phyloP scores from a whole-genome alignment of 2,888 invertebrate genomes.

The Caenorhabditis sp. region DNA sequence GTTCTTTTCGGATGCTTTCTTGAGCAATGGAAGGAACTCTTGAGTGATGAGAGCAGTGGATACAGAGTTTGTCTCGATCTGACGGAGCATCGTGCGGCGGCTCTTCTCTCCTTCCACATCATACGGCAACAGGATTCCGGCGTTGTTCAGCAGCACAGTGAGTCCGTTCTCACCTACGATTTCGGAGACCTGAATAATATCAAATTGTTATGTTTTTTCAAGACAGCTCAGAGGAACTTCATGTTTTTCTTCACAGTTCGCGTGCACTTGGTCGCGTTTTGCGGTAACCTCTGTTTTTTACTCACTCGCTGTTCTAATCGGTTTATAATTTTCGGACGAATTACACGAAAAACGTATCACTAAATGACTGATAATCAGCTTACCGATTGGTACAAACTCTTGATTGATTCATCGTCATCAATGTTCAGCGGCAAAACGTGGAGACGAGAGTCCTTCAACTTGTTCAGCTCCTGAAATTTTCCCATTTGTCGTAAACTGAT shows the following conservation, averaged over 20 bases:
- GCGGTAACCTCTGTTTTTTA: too few species aligned
- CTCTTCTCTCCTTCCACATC: slow-evolving; percentile 53
- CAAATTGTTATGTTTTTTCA: too few species aligned
- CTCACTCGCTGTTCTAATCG: too few species aligned
- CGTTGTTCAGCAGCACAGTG: slow-evolving; percentile 63
- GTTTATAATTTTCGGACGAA: not conserved
- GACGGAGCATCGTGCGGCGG: slow-evolving; percentile 36
- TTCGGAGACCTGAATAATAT: slow-evolving; percentile 27
- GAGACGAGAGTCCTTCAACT: slow-evolving; percentile 52
- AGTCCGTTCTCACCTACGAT: slow-evolving; percentile 58
- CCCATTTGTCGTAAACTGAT: too few species aligned
- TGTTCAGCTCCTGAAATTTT: slow-evolving; percentile 47
- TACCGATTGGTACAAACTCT: slow-evolving; percentile 32
- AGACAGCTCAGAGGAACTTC: too few species aligned
- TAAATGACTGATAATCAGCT: slow-evolving; percentile 12
- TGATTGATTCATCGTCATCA: slow-evolving; percentile 59
- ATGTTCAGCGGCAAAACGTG: slow-evolving; percentile 61
- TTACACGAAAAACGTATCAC: not conserved
- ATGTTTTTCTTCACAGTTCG: too few species aligned
- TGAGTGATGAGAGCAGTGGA: slow-evolving; percentile 52
- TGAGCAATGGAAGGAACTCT: slow-evolving; percentile 66
- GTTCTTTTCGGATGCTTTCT: slow-evolving; percentile 47
- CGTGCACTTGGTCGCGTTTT: too few species aligned
- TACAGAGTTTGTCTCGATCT: slow-evolving; percentile 52
- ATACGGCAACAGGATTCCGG: slow-evolving; percentile 57